Base-by-base conservation (phyloP, 2,888 invertebrate genomes). In the Lepetodrilus schrolli region DNA sequence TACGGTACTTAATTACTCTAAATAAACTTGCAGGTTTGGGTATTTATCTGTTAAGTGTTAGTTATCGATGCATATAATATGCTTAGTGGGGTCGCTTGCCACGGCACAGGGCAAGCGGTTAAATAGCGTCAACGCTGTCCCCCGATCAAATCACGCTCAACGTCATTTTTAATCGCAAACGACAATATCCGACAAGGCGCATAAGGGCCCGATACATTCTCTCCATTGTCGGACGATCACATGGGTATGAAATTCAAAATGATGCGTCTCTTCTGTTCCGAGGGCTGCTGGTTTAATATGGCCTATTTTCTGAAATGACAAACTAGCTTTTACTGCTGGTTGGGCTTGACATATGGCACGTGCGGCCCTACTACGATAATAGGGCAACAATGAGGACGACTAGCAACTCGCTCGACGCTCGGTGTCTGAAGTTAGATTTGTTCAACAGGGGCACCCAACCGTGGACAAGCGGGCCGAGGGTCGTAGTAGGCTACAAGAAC, bases 261-360 rank as follows among this genome's bases (percentile, higher is more conserved):
- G 58, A 26, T 26, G 26, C 7, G 58, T 34, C 58, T 58, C 58
- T 58, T 17, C 34, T 58, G 58, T 58, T n/a, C n/a, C 30, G 26
- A 17, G n/a, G 30, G 30, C 17, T 17, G 13, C 58, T 34, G 26
- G 26, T 43, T 58, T 58, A 58, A 58, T 58, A 58, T 58, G 58
- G 58, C 58, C 58, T 58, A 58, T 58, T 58, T 58, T 58, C 58
- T 58, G 34, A 30, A 58, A 58, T 58, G 58, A 58, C 58, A 58
- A 58, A 58, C 58, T 58, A 30, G 58, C 58, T 58, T 58, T 58
- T 58, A 30, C 58, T 34, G 58, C 58, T 58, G n/a, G 58, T 58
- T 30, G 10, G 58, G 26, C 58, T 30, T 58, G 58, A 58, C 58
- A 58, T 58, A 58, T 58, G 58, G 26, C 58, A 58, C 58, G 58